Evolutionary conservation across 2,888 invertebrate species (phyloP), one percentile per base, ranked within the genome.

Genomic region (Acleris holmiana): DNA sequence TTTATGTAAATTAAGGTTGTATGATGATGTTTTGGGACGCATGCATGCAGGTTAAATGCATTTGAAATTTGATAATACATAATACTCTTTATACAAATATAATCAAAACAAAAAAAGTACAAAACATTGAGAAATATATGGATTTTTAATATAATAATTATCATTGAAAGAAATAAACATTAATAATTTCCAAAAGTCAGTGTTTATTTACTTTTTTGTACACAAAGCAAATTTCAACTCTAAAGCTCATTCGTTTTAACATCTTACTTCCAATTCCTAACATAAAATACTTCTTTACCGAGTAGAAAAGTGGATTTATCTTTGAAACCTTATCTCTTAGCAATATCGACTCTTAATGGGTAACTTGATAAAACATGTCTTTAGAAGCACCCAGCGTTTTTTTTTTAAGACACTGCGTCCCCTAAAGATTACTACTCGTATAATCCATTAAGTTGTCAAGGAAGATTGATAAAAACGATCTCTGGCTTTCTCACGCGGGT

Each of bases 361-460:
- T 64, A 64, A 64, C 58, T 59, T 65, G 55, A 61, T 55, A 59
- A 50, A 64, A 35, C 54, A 49, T 48, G 53, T 23, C 35, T 25
- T 50, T 35, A n/a, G 25, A 25, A 17, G 10, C 23, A 35, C 19
- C 46, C 55, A 18, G 47, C 47, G 23, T 60, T 69, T 68, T 79
- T 79, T 79, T 73, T 66, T 66, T 61, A 66, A 61, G 61, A 60
- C 64, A 62, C 54, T 58, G 60, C 53, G 57, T 80, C 83, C 87
- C 83, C 79, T 71, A 67, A 73, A 77, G 82, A 79, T 85, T 86
- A 83, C 78, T 86, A n/a, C n/a, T n/a, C n/a, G n/a, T n/a, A 77
- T 85, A 84, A 86, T 91, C 90, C 90, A 90, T 91, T 91, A 91
- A 84, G 83, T 83, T 88, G 90, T 89, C 91, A 85, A 73, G 75